Evolutionary conservation across 2,797 vertebrate species (phyloP).

Genomic region (Brachymystax lenok): DNA sequence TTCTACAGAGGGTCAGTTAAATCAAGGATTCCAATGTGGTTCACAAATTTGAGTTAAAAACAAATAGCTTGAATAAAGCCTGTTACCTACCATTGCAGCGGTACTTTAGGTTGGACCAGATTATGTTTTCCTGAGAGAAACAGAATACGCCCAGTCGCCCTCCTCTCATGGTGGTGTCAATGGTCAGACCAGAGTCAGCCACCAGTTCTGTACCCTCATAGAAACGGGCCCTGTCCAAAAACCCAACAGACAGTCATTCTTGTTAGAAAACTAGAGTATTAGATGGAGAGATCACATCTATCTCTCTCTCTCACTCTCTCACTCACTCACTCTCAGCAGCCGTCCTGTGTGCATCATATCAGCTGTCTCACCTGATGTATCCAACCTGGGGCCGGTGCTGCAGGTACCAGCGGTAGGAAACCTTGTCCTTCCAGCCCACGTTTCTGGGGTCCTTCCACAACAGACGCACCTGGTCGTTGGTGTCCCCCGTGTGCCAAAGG

Average conservation of each 20-base stretch:
- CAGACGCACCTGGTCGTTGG: constrained; percentile 92
- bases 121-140: constrained; percentile 99
- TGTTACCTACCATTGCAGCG: constrained; percentile 96
- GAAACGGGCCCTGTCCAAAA: constrained; percentile 85
- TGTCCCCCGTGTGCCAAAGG: constrained; percentile 98
- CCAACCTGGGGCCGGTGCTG: constrained; percentile 97
- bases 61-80: neutral
- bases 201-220: constrained; percentile 94
- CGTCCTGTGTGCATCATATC: too few relatives aligned
- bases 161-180: constrained; percentile 98
- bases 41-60: neutral
- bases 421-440: constrained; percentile 98
- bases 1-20: neutral
- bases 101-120: constrained; percentile 98
- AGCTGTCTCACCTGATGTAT: constrained; percentile 88
- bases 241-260: constrained; percentile 31
- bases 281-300: constrained; percentile 48
- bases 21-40: neutral
- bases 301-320: too few relatives aligned
- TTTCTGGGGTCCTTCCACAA: constrained; percentile 98
- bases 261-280: constrained; percentile 95
- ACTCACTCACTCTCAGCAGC: too few relatives aligned
- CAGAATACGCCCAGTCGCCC: constrained; percentile 97
- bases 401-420: constrained; percentile 98
- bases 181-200: constrained; percentile 96